phyloP scores from a whole-genome alignment of 2,113 vertebrate genomes.

The Amia ocellicauda region DNA sequence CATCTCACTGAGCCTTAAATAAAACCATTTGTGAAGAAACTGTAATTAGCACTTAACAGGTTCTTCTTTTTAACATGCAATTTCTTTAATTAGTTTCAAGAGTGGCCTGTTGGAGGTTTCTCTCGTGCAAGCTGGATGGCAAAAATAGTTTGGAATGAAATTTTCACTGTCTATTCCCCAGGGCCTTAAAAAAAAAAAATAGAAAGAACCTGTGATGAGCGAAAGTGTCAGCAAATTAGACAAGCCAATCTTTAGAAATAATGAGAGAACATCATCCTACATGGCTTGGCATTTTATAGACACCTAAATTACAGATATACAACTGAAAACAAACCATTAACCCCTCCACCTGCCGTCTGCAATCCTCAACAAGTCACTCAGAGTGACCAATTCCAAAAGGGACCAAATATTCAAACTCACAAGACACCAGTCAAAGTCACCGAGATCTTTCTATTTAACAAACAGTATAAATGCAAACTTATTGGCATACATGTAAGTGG shows the following conservation, averaged over 20 bases:
- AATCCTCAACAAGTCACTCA: slow-evolving; percentile 4
- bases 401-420: neutral
- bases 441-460: too few relatives aligned
- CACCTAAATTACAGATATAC: slow-evolving; percentile 12
- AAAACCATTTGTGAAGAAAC: slow-evolving; percentile 16
- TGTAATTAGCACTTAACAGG: slow-evolving; percentile 34
- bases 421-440: neutral
- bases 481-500: too few relatives aligned
- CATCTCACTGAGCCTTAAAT: slow-evolving; percentile 26
- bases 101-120: slow-evolving; percentile 16
- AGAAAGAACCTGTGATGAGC: slow-evolving; percentile 37
- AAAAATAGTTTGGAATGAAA: slow-evolving; percentile 29
- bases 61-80: slow-evolving; percentile 18
- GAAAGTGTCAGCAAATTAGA: slow-evolving; percentile 42
- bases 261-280: slow-evolving; percentile 20
- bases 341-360: neutral
- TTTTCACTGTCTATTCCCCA: slow-evolving; percentile 26
- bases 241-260: slow-evolving; percentile 21
- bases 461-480: too few relatives aligned
- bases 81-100: slow-evolving; percentile 40
- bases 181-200: slow-evolving; percentile 26
- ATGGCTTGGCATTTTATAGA: slow-evolving; percentile 8
- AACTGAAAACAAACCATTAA: slow-evolving; percentile 17
- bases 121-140: slow-evolving; percentile 23
- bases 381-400: neutral